Conservation (phyloP, 2,888 invertebrate genomes). For the Criorhina ranunculi region DNA sequence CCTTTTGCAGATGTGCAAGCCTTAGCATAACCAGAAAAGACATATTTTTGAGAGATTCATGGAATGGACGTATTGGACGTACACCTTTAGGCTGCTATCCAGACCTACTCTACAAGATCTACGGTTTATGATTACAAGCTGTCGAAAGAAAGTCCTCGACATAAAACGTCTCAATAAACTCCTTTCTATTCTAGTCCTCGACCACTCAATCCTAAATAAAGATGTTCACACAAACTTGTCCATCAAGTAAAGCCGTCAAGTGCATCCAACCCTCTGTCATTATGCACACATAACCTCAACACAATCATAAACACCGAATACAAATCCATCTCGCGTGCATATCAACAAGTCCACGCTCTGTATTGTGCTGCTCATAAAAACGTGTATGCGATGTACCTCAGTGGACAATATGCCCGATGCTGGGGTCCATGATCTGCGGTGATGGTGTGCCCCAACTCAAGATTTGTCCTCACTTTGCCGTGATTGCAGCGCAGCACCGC, state of each 20-base stretch:
- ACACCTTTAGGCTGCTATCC: too few species aligned
- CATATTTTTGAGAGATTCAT: too few species aligned
- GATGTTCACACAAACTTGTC: too few species aligned
- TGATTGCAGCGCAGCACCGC: constrained; percentile 59
- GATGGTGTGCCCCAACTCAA: constrained; percentile 31
- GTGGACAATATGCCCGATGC: constrained; percentile 70
- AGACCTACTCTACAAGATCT: too few species aligned
- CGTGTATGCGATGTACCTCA: constrained; percentile 3
- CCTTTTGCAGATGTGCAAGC: too few species aligned
- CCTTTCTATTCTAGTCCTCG: too few species aligned
- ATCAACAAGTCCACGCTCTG: constrained; percentile 48
- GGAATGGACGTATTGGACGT: too few species aligned
- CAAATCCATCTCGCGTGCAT: constrained; percentile 36
- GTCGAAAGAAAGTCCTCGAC: too few species aligned
- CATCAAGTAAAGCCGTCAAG: constrained; percentile 33
- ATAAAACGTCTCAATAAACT: too few species aligned
- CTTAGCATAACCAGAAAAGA: too few species aligned
- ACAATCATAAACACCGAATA: constrained; percentile 41
- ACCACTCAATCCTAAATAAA: too few species aligned
- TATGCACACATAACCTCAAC: constrained; percentile 3
- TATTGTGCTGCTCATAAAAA: constrained; percentile 39
- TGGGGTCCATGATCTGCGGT: constrained; percentile 58
- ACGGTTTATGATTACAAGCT: too few species aligned
- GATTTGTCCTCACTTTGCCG: constrained; percentile 63
- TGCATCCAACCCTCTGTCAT: constrained; percentile 7